Percentiles rank a stretch among this genome's conserved stretches.
Evolutionary conservation across 2,797 vertebrate genomes (phyloP).

Genomic region (Chelon auratus): DNA sequence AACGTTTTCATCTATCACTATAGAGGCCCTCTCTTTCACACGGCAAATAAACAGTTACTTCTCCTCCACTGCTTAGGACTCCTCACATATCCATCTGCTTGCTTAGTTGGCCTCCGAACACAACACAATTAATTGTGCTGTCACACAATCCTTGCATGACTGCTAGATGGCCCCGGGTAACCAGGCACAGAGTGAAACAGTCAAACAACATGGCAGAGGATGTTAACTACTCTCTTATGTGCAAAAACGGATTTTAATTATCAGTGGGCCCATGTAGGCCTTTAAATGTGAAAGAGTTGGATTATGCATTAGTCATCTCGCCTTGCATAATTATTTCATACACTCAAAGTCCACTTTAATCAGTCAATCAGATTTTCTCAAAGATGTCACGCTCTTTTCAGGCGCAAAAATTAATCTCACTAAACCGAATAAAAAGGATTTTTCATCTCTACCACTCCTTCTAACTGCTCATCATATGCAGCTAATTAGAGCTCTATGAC

Average conservation of each 20-base stretch:
- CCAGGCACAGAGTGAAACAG: constrained; percentile 50
- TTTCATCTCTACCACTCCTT: not conserved
- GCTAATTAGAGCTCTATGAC: constrained; percentile 11
- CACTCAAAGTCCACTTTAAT: constrained; percentile 29
- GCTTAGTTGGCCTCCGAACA: constrained; percentile 62
- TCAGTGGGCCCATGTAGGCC: not conserved
- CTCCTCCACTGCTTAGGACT: constrained; percentile 36
- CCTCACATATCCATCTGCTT: constrained; percentile 60
- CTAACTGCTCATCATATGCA: constrained; percentile 17
- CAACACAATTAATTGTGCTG: constrained; percentile 75
- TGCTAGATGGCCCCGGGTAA: constrained; percentile 44
- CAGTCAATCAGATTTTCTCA: constrained; percentile 27
- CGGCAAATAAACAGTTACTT: constrained; percentile 53
- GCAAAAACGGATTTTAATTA: constrained; percentile 39
- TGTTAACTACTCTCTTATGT: constrained; percentile 39
- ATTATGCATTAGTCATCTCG: constrained; percentile 23
- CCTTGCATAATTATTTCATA: constrained; percentile 30
- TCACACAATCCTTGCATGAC: constrained; percentile 61
- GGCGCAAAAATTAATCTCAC: not conserved
- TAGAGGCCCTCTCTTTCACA: constrained; percentile 54
- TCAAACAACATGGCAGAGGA: constrained; percentile 42
- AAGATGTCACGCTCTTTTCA: constrained; percentile 12
- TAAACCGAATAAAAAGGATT: not conserved
- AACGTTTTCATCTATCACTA: constrained; percentile 74
- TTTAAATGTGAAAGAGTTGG: constrained; percentile 3